Base-by-base conservation (phyloP, 2,797 vertebrate species). In the Cuculus canorus region DNA sequence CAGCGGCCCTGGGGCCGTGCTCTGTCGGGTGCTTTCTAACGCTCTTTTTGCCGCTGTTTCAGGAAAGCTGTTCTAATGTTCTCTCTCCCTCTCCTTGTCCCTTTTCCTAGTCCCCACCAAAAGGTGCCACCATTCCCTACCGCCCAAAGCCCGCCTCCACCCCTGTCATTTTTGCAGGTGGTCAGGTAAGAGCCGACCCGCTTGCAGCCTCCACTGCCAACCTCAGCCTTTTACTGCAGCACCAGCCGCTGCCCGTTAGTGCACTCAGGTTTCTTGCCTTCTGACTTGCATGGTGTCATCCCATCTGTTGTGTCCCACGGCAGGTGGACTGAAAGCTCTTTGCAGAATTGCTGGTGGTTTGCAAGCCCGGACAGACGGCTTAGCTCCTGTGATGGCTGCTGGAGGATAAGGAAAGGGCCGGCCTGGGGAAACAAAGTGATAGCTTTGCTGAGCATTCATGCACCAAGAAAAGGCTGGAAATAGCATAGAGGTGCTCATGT, bases 221-320 rank as follows among this genome's bases (percentile, higher is more conserved):
- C 99, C 99, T 99, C 99, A 99, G 99, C 99, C 98, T 99, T 98
- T 99, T 99, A 98, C 99, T 99, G 99, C 99, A 99, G 98, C 99
- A 99, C 98, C 99, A 99, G 98, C 99, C 99, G 98, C 99, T 99
- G 98, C 99, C 99, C 98, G 99, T 99, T 99, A 99, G 99, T 99
- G 98, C 98, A 97, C 98, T 98, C 98, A 99, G 98, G 98, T 99
- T 99, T 99, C 98, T 99, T 97, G 98, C 98, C 98, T 98, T 98
- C 97, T 98, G 98, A 98, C 97, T 97, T 97, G 98, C 98, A 98
- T 98, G 98, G 92, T 97, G 88, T 97, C 97, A 96, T 95, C 92
- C 96, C 96, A 96, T 97, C 82, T 8, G 1, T 89, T 56, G 95
- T n/a, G 78, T 91, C 47, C 95, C 94, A 53, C 0, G 6, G 86